Base-by-base conservation (phyloP, 2,113 vertebrate genomes). In the Phyllostomus hastatus region DNA sequence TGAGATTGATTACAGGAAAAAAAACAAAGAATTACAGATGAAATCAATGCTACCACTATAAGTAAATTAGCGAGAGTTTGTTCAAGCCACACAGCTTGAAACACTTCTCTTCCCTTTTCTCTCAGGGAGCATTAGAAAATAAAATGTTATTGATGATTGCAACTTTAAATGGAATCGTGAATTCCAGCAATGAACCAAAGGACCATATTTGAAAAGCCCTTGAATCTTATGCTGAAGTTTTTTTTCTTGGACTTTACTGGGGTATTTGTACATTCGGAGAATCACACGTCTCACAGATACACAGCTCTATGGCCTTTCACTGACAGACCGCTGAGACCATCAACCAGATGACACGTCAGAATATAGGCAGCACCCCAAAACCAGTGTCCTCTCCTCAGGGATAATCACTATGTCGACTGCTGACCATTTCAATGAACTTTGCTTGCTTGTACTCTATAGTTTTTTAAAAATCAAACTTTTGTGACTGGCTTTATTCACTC, bases 11-110 rank as follows among this genome's bases (percentile, higher is more conserved):
- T 86, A 88, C 50, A 89, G 88, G 94, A n/a, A 43, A 43, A 69
- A 90, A 88, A 91, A 91, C n/a, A 31, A 31, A 31, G 83, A 91
- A 93, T 85, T 79, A 59, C 86, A 80, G 81, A 96, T 96, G 93
- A 98, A 97, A 98, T 97, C 7, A 9, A 69, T 96, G 90, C 95
- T 95, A 97, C 90, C 76, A 84, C 90, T 92, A 82, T 95, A 95
- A 98, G 96, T 90, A 92, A 89, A 96, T 87, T 94, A 95, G 83
- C 52, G 66, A 88, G 81, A 86, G 88, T 93, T 95, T 94, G 94
- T 81, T 97, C 86, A 80, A 90, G 83, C 59, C 76, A 90, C 93
- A 28, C 38, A 43, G 59, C 70, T 57, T 95, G 79, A 93, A 79
- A 69, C 26, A 17, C 33, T 72, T 52, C 48, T 96, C 54, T 92